Percentiles rank a stretch among this genome's conserved stretches.
phyloP scores from a whole-genome alignment of 2,888 invertebrate species.

The Eudasyphora cyanicolor region DNA sequence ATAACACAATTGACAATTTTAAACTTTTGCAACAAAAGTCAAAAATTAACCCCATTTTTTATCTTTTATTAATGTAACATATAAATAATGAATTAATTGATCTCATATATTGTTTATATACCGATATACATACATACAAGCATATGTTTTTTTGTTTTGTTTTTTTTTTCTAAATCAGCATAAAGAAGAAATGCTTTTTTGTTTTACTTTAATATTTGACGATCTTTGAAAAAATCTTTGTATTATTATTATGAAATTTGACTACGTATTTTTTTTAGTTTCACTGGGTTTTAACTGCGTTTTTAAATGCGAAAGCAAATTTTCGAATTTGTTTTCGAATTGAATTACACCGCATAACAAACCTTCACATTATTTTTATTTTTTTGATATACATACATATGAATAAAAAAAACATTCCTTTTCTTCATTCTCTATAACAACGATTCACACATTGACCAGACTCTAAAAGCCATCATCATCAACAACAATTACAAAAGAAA shows the following conservation, averaged over 20 bases:
- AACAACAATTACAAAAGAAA: neutral
- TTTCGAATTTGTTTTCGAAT: no score
- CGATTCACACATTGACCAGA: no score
- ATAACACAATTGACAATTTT: no score
- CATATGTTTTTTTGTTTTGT: constrained; percentile 10
- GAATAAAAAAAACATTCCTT: constrained; percentile 59
- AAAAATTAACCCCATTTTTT: constrained; percentile 25
- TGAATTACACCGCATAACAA: no score
- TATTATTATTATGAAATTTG: neutral
- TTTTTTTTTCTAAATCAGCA: neutral
- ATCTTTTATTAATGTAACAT: constrained; percentile 43
- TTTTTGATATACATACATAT: constrained; percentile 17
- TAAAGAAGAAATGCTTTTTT: constrained; percentile 1
- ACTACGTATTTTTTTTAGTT: constrained; percentile 5
- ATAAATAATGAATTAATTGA: constrained; percentile 62
- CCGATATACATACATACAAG: neutral
- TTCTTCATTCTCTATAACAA: constrained; percentile 22
- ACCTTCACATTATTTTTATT: no score
- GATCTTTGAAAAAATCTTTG: neutral
- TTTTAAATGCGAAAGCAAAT: no score
- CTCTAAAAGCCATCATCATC: neutral
- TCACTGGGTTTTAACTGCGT: no score
- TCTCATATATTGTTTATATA: constrained; percentile 53
- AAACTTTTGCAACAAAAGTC: constrained; percentile 61
- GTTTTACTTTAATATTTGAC: neutral